Evolutionary conservation across 2,113 vertebrate genomes (phyloP).

Genomic region (Carassius auratus): DNA sequence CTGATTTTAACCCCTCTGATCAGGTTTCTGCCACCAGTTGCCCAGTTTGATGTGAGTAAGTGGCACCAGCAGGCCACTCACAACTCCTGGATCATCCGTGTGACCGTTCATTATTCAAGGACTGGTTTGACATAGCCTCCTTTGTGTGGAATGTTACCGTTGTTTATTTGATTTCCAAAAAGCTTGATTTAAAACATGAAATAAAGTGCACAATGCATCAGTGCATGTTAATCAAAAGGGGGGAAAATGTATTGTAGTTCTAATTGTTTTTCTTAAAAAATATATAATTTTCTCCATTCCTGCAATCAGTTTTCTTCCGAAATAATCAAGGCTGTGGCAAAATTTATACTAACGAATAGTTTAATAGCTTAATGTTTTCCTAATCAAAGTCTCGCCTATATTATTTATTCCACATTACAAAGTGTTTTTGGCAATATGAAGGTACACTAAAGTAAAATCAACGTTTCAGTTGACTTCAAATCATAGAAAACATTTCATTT

Average conservation of each 20-base stretch:
- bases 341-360: neutral
- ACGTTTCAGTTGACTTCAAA: neutral
- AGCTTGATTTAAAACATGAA: neutral
- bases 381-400: neutral
- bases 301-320: neutral
- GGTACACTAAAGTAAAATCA: neutral
- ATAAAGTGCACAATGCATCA: neutral
- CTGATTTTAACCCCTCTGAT: constrained; percentile 67
- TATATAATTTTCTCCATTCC: neutral
- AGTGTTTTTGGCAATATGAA: neutral
- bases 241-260: neutral
- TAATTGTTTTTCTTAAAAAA: neutral
- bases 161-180: constrained; percentile 25
- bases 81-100: constrained; percentile 14
- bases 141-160: constrained; percentile 1
- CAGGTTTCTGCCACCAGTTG: constrained; percentile 81
- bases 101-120: constrained; percentile 29
- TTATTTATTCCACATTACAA: neutral
- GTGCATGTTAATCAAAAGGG: neutral
- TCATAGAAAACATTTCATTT: neutral
- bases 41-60: constrained; percentile 61
- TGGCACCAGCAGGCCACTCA: constrained; percentile 50
- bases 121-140: constrained; percentile 1
- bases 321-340: neutral
- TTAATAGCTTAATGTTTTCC: neutral